phyloP scores from a whole-genome alignment of 2,113 vertebrate species.

The Stomatorhinus ivindoensis region DNA sequence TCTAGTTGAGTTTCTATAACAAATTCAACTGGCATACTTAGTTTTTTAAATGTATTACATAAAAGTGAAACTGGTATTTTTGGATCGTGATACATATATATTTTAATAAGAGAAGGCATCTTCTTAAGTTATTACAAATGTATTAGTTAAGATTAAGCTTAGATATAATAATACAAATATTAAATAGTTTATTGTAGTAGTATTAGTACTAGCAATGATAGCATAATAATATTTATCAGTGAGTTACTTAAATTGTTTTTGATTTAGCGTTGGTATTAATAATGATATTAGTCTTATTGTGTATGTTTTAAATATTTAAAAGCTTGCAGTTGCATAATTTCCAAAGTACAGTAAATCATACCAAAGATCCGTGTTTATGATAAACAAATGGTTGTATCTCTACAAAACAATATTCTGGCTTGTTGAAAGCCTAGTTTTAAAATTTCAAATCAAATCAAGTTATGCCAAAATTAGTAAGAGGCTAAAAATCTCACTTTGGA shows the following conservation, averaged over 20 bases:
- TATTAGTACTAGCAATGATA: not conserved
- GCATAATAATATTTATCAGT: not conserved
- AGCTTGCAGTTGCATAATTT: not conserved
- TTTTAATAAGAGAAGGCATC: not conserved
- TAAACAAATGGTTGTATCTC: not conserved
- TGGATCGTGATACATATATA: not conserved
- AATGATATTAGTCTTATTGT: not conserved
- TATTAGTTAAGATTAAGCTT: not conserved
- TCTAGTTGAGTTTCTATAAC: not conserved
- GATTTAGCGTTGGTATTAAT: not conserved
- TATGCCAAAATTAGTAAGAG: not conserved
- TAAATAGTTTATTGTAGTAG: not conserved
- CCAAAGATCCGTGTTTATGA: not conserved
- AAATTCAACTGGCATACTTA: not conserved
- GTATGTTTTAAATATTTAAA: not conserved
- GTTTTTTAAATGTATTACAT: not conserved
- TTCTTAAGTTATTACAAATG: not conserved
- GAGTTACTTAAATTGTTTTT: not conserved
- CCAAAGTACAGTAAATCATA: not conserved
- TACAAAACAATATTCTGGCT: not conserved
- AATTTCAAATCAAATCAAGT: not conserved
- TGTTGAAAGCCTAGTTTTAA: not conserved
- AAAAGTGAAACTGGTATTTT: not conserved
- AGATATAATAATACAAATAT: not conserved
- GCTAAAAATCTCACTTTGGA: not conserved